Conservation (phyloP, 2,888 invertebrate species). For the Gandaritis pyraliata region DNA sequence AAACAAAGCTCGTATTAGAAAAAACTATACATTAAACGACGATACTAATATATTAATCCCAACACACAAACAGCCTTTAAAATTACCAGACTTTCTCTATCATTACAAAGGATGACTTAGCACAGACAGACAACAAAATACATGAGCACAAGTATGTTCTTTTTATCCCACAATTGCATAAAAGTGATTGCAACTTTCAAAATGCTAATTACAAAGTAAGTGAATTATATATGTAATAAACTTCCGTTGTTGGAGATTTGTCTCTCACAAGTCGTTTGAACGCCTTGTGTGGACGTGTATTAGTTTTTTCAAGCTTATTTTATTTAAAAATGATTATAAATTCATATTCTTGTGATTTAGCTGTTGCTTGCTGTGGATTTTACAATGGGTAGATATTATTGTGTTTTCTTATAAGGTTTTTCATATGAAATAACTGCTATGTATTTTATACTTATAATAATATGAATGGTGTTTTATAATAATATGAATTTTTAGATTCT, state of each 20-base stretch:
- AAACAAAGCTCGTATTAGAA: too few species aligned
- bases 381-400: constrained; percentile 24
- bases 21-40: not conserved
- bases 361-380: constrained; percentile 36
- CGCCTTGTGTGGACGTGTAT: constrained; percentile 24
- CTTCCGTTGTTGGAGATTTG: constrained; percentile 24
- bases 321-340: constrained; percentile 36
- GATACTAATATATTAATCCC: not conserved
- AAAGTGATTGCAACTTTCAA: constrained; percentile 40
- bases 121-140: constrained; percentile 22
- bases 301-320: constrained; percentile 8
- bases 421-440: too few species aligned
- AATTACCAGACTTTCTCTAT: constrained; percentile 13
- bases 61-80: not conserved
- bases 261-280: constrained; percentile 33
- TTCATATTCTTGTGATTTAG: constrained; percentile 32
- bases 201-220: constrained; percentile 37
- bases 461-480: too few species aligned
- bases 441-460: too few species aligned
- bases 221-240: constrained; percentile 35
- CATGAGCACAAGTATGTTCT: constrained; percentile 12
- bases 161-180: constrained; percentile 31
- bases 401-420: not conserved
- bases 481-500: too few species aligned
- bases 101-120: constrained; percentile 43